Base-by-base conservation (phyloP, 2,888 invertebrate species). In the Acrocyrtus sp. region DNA sequence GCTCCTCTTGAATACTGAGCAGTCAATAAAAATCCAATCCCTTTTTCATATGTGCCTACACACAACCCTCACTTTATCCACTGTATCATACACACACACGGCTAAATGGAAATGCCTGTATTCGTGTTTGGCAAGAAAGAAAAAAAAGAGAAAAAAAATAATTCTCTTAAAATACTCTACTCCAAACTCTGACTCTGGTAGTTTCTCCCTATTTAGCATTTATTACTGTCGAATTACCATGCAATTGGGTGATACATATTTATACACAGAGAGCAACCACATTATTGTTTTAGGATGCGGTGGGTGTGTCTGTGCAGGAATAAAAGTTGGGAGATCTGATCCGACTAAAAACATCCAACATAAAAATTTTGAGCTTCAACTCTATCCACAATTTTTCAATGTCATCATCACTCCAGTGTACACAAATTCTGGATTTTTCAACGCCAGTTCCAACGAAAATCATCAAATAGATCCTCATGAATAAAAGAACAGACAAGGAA, bases 381-480 rank as follows among this genome's bases (percentile, higher is more conserved):
- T 54, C 54, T 41, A 63, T 63, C 54, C 54, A 41, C 22, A 63
- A 53, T 63, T 63, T 63, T 53, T 63, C 53, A 63, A 53, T 53
- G 62, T 63, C 62, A 63, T 29, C 51, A 17, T 5, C 21, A 5
- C 10, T 19, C 21, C 15, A 34, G 21, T 29, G 10, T 34, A 54
- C 15, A 43, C 8, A 41, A 43, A 15, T 34, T 34, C 12, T 5
- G 12, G 34, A 12, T 12, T 34, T 5, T 5, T 12, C 12, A 12
- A 34, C 12, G 6, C 34, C 34, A 34, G 6, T 34, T n/a, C n/a
- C n/a, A n/a, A 12, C 34, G 34, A 8, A 12, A 34, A 34, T 34
- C 48, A 21, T 10, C 17, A 21, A 21, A 21, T 19, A 48, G 21
- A 17, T 17, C 48, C 21, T 21, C 21, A 48, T 48, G 48, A 48